Base-by-base conservation (phyloP, 2,797 vertebrate genomes). In the Lacerta bilineata region DNA sequence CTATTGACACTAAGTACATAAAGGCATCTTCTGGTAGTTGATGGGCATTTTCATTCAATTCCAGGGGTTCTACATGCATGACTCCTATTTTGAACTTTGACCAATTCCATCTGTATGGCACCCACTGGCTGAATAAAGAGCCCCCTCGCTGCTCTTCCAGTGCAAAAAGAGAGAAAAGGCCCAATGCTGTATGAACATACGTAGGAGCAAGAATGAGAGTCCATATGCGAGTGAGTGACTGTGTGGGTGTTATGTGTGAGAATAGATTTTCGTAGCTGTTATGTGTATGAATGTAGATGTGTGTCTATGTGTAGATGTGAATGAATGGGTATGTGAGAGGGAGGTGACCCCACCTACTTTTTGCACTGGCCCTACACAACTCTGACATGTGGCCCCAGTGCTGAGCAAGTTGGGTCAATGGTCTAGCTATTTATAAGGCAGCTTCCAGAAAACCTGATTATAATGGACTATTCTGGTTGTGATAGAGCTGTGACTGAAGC, bases 61-160 rank as follows among this genome's bases (percentile, higher is more conserved):
- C 1, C 17, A 71, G 11, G 29, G 2, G 29, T 78, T 90, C 88
- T 87, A 1, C 43, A 84, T 79, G 59, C 90, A 0, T 0, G 23
- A 39, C 1, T 84, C 82, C 39, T 74, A 55, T 59, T 87, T 81
- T 89, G 90, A 91, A 78, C 1, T 33, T n/a, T 23, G 0, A 0
- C 27, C 87, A 92, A 87, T n/a, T 0, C 69, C 71, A 92, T 50
- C 69, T 84, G n/a, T 89, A 89, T 6, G 2, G 78, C 87, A 15
- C 1, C 61, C 61, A 64, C 17, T 64, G 61, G 17, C 7, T 64
- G 17, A 64, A 64, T 64, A 64, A 23, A 64, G 61, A 64, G 5
- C 61, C 17, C 61, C 20, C 20, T 64, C 5, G 2, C 61, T 64
- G 61, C 20, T 64, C 17, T 23, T 23, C 17, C 20, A 64, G 61